Conservation (phyloP, 1,140 invertebrate species). For the Leptinotarsa undecemlineata region DNA sequence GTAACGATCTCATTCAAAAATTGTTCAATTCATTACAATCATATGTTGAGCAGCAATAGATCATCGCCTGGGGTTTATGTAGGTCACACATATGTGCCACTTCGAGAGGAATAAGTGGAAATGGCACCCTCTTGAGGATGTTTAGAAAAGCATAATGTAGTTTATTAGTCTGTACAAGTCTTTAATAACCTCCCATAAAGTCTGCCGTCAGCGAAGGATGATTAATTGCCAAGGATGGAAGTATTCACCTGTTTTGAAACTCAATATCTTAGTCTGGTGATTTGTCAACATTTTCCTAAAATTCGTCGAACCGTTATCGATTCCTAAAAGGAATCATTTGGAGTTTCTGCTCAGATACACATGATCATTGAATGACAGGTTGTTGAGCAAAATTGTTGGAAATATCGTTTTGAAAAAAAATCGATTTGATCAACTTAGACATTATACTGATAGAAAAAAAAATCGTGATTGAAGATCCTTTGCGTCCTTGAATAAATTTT, state of each 20-base stretch:
- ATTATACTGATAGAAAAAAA: too few species aligned
- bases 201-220: background rate
- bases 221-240: background rate
- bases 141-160: conserved; percentile 12
- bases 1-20: too few species aligned
- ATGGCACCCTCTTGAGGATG: conserved; percentile 18
- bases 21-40: background rate
- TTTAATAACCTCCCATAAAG: background rate
- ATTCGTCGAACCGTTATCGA: background rate
- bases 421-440: too few species aligned
- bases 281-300: background rate
- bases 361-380: too few species aligned
- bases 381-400: too few species aligned
- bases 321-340: background rate
- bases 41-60: background rate
- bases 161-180: conserved; percentile 4
- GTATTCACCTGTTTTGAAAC: conserved; percentile 15
- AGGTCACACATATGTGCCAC: background rate
- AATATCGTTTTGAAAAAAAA: too few species aligned
- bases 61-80: background rate
- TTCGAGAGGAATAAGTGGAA: conserved; percentile 3
- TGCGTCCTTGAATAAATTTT: too few species aligned
- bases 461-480: too few species aligned
- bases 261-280: conserved; percentile 1
- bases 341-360: too few species aligned